Evolutionary conservation across 2,797 vertebrate species (phyloP), one percentile per base, ranked within the genome.

Genomic region (Molossus alvarezi): DNA sequence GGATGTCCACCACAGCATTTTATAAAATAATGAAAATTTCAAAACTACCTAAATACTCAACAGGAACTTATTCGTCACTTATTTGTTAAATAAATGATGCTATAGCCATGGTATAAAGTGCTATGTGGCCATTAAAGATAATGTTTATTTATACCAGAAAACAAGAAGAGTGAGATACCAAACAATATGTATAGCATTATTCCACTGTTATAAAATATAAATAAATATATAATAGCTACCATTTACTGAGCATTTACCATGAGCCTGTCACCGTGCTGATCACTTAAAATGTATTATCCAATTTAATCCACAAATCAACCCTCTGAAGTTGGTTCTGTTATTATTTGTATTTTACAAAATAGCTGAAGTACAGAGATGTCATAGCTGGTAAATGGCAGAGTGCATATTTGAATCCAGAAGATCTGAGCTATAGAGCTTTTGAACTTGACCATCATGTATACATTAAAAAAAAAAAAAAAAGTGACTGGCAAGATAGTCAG

Each of bases 321-420:
- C 91, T 21, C 18, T 79, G 64, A 92, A 72, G 45, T 95, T 25
- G 12, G 7, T 82, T 82, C 45, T 80, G 37, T 65, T 94, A 92
- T n/a, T 88, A 41, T 86, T 58, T 91, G 33, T 23, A 51, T 67
- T 57, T 41, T 75, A 51, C 53, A 37, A 53, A 90, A 94, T 94
- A 90, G 5, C 58, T 72, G 51, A 53, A 72, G 64, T 11, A 69
- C 57, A 75, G 73, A 83, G 29, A 57, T 75, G 9, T 57, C 62
- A 64, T 14, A 62, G 33, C 53, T 89, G 17, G 10, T 81, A 93
- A 86, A 89, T 37, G 9, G 55, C n/a, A 51, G 41, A 57, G 5
- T 67, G 0, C 1, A 25, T 80, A 45, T 62, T 91, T 95, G 75
- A 94, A 88, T 29, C 64, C 41, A 69, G 25, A n/a, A 83, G 9